These are phyloP conservation scores for Crepidodera aurea DNA, from an alignment of 2,888 invertebrate species.

Conservation along the genomic window DNA sequence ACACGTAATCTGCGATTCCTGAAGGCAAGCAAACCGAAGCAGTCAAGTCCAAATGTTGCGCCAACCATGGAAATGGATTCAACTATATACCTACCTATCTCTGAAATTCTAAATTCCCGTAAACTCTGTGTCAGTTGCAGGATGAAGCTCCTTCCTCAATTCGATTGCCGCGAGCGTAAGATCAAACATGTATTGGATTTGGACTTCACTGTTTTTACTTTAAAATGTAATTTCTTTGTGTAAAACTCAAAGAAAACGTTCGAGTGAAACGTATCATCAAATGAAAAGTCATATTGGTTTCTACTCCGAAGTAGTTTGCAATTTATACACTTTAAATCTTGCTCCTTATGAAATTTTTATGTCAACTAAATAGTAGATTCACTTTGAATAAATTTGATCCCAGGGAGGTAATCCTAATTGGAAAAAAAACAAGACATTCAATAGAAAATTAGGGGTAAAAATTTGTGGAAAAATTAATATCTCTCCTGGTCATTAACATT, in stretches of 20 bases:
- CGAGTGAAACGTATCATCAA: not conserved
- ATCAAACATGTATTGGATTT: conserved; percentile 21
- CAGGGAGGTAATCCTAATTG: no score
- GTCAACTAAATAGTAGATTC: no score
- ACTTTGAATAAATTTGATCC: no score
- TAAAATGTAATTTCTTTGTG: conserved; percentile 17
- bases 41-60: conserved; percentile 11
- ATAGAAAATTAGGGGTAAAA: no score
- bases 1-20: not conserved
- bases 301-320: not conserved
- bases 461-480: no score
- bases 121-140: conserved; percentile 16
- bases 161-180: conserved; percentile 9
- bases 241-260: not conserved
- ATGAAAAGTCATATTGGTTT: not conserved
- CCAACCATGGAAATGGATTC: not conserved
- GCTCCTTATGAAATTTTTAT: no score
- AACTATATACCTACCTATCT: not conserved
- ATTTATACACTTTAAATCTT: no score
- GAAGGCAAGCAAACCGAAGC: conserved; percentile 2
- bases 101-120: conserved; percentile 11
- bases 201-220: conserved; percentile 18
- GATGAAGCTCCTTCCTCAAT: not conserved
- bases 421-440: no score
- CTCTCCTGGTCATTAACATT: no score